Conservation (phyloP, 2,113 vertebrate species). For the Dasyprocta punctata region DNA sequence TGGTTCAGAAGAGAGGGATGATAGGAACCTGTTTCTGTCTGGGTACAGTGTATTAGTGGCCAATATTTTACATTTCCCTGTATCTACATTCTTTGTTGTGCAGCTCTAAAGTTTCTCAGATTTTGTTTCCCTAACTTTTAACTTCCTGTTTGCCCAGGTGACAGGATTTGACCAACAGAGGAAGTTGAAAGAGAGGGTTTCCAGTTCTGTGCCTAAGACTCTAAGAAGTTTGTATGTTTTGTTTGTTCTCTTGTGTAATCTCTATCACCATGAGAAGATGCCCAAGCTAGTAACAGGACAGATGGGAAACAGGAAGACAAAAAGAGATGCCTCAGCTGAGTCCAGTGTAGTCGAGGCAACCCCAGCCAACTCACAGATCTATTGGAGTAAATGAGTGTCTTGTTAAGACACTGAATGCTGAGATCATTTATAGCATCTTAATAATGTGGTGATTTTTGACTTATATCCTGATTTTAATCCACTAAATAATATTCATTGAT, state of each 20-base stretch:
- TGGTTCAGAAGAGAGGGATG: neutral
- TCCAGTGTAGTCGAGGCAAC: neutral
- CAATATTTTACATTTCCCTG: neutral
- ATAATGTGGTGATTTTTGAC: neutral
- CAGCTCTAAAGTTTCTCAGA: neutral
- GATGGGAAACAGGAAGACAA: neutral
- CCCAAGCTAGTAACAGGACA: neutral
- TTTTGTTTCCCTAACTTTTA: neutral
- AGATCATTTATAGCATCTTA: neutral
- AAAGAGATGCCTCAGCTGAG: neutral
- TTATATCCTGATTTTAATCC: neutral
- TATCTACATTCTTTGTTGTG: neutral
- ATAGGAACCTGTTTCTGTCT: neutral
- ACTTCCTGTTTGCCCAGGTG: neutral
- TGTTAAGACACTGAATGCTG: neutral
- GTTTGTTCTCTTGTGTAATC: neutral
- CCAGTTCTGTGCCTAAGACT: neutral
- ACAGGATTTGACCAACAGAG: neutral
- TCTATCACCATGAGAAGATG: neutral
- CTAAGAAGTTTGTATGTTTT: neutral
- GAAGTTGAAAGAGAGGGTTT: neutral
- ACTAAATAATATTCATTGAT: neutral
- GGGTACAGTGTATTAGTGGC: rapidly evolving
- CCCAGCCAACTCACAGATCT: neutral
- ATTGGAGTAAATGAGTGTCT: neutral